Base-by-base conservation (phyloP, 2,797 vertebrate genomes). In the Xenops minutus region DNA sequence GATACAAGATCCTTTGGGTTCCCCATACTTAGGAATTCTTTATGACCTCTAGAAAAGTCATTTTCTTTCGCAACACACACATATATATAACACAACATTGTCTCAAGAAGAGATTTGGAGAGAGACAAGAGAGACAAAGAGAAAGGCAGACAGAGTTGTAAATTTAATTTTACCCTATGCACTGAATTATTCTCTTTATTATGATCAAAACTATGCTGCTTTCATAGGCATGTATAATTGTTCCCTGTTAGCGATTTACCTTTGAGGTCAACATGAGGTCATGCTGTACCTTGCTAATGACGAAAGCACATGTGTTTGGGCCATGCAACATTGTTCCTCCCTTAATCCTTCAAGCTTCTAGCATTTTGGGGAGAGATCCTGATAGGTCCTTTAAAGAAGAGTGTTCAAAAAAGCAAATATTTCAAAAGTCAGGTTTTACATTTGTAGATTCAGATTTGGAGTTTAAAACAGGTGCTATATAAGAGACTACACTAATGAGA, bases 351-450 rank as follows among this genome's bases (percentile, higher is more conserved):
- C 95, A 96, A 94, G 94, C 91, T 92, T 97, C 96, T 96, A 97
- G 95, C 91, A 96, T 95, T 97, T 97, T 78, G 91, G 95, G 93
- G 95, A 96, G 68, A 96, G 92, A 96, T 97, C 92, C 95, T 95
- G 96, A 96, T 6, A 97, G 91, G 92, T 97, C 95, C 95, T 97
- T 97, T 95, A 96, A 96, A 97, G 96, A 97, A 96, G 95, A 96
- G 95, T 90, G 96, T 97, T 97, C 95, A 97, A 96, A 96, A 96
- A 96, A 96, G 95, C 89, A 97, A 88, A 96, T 96, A 96, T 94
- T 96, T 97, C 96, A 97, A 96, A 96, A 96, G 95, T 96, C 96
- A 96, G 95, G 92, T 95, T 97, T 96, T 96, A 96, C 95, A 97
- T 92, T 91, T 21, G 87, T 94, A 94, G 92, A 91, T 85, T 94